These are phyloP conservation scores for Miniopterus natalensis DNA, from an alignment of 2,113 vertebrate genomes.

Conservation along the genomic window DNA sequence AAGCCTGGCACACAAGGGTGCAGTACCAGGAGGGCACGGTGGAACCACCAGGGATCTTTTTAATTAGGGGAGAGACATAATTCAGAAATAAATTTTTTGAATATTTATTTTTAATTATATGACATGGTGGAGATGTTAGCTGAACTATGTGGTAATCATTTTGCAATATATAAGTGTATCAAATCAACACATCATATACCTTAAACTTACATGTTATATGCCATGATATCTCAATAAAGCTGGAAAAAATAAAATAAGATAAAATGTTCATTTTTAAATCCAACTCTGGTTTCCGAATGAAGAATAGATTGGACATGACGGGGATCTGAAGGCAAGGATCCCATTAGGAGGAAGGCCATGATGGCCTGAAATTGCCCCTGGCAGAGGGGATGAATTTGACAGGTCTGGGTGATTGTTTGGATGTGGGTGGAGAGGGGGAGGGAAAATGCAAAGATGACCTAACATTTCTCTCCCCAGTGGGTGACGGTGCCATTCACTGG, in stretches of 20 bases:
- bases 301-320: background rate
- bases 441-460: background rate
- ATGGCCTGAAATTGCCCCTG: background rate
- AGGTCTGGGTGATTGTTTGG: no score
- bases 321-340: background rate
- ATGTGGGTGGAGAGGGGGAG: no score
- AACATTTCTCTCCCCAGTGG: background rate
- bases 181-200: background rate
- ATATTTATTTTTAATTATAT: background rate
- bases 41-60: background rate
- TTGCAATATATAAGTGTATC: background rate
- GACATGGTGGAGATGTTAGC: background rate
- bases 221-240: background rate
- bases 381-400: no score
- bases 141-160: background rate
- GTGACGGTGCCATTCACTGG: background rate
- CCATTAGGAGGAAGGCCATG: background rate
- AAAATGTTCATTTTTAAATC: background rate
- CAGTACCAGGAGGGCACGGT: background rate
- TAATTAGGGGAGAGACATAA: background rate
- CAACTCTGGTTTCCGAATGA: background rate
- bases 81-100: background rate
- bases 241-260: background rate
- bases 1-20: background rate
- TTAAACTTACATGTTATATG: background rate